These are phyloP conservation scores for Nowickia ferox DNA, from an alignment of 2,888 invertebrate species.

Conservation along the genomic window DNA sequence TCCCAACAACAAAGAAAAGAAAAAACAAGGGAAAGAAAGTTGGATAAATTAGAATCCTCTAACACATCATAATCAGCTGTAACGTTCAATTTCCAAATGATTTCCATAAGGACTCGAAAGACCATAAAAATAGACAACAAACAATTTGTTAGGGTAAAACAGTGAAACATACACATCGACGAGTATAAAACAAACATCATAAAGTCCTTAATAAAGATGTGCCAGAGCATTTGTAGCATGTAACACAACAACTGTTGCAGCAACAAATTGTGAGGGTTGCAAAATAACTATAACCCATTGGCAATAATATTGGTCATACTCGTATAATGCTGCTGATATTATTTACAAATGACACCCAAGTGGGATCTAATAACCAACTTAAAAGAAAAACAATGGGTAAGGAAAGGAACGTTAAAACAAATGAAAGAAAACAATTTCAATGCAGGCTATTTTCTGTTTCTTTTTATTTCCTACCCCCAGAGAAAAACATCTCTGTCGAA, in stretches of 20 bases:
- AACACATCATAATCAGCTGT: constrained; percentile 67
- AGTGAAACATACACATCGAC: constrained; percentile 14
- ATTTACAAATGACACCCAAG: constrained; percentile 65
- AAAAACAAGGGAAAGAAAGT: constrained; percentile 5
- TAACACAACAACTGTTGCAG: constrained; percentile 64
- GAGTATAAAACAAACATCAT: constrained; percentile 2
- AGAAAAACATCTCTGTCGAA: not conserved
- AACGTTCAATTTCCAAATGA: constrained; percentile 65
- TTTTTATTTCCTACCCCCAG: not conserved
- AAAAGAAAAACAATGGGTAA: constrained; percentile 34
- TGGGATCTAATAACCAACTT: constrained; percentile 68
- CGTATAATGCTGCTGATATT: constrained; percentile 41
- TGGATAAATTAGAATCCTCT: constrained; percentile 65
- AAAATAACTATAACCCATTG: constrained; percentile 57
- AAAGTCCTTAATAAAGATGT: constrained; percentile 27
- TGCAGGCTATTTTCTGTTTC: not conserved
- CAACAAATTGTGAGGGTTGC: constrained; percentile 66
- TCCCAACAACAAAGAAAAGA: constrained; percentile 19
- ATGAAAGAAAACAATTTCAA: constrained; percentile 7
- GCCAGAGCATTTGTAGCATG: not conserved
- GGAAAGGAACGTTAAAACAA: not conserved
- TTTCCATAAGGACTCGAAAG: constrained; percentile 68
- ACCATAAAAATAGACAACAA: constrained; percentile 64
- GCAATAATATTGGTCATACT: constrained; percentile 55
- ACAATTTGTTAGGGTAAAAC: constrained; percentile 28